A percentile compares a stretch with the other conserved stretches of the same genome.
phyloP scores from a whole-genome alignment of 2,797 vertebrate genomes.

The Sebastes kiyomatsui region DNA sequence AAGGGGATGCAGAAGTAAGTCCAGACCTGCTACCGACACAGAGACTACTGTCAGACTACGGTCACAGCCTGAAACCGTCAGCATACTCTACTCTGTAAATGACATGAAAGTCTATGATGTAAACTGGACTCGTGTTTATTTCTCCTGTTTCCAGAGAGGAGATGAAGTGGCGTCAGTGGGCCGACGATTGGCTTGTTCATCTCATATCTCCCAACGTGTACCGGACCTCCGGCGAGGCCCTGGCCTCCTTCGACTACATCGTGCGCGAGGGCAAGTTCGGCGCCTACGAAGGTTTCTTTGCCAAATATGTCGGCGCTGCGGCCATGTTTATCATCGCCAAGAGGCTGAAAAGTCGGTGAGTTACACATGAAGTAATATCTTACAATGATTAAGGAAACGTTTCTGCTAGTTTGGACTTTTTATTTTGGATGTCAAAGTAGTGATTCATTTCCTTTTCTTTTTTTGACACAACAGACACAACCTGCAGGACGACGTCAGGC shows the following conservation, averaged over 20 bases:
- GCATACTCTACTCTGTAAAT: too few relatives aligned
- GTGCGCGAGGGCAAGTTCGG: slow-evolving; percentile 95
- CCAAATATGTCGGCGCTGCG: slow-evolving; percentile 93
- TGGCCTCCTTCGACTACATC: slow-evolving; percentile 98
- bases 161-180: slow-evolving; percentile 97
- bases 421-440: neutral
- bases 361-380: neutral
- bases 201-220: slow-evolving; percentile 98
- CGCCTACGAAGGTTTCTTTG: slow-evolving; percentile 88
- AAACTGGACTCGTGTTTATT: neutral
- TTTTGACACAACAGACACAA: slow-evolving; percentile 82
- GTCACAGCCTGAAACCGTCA: neutral
- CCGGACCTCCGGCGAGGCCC: slow-evolving; percentile 88
- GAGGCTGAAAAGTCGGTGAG: slow-evolving; percentile 90
- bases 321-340: slow-evolving; percentile 96
- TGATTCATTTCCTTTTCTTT: neutral
- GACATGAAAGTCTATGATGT: too few relatives aligned
- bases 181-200: slow-evolving; percentile 95
- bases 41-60: too few relatives aligned
- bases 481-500: slow-evolving; percentile 90
- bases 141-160: slow-evolving; percentile 85
- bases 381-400: neutral
- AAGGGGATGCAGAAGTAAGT: slow-evolving; percentile 90
- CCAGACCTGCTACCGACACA: neutral
- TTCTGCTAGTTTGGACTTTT: neutral